Evolutionary conservation across 2,888 invertebrate species (phyloP).

Genomic region (Ormyrus rosae): DNA sequence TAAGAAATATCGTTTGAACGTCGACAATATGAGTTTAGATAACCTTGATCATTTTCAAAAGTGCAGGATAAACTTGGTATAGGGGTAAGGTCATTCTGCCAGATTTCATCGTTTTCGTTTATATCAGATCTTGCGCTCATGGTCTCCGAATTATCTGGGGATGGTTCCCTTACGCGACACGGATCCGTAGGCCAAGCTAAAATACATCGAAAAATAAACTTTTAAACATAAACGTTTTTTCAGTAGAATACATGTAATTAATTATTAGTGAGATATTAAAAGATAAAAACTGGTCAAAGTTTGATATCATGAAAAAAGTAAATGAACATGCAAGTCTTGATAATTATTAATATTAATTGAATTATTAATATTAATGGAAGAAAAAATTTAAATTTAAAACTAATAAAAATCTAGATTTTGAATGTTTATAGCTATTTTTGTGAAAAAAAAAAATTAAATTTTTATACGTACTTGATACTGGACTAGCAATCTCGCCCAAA

Average conservation of each 20-base stretch:
- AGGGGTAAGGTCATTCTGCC: slow-evolving; percentile 50
- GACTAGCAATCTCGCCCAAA: slow-evolving; percentile 70
- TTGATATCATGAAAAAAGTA: too few relatives aligned
- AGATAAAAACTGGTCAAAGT: too few relatives aligned
- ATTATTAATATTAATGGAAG: too few relatives aligned
- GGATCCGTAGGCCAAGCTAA: slow-evolving; percentile 45
- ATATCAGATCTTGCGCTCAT: slow-evolving; percentile 71
- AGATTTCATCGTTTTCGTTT: slow-evolving; percentile 63
- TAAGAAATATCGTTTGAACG: slow-evolving; percentile 22
- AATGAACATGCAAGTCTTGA: too few relatives aligned
- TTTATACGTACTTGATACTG: slow-evolving; percentile 59
- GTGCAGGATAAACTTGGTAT: slow-evolving; percentile 10
- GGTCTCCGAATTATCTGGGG: slow-evolving; percentile 71
- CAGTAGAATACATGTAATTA: too few relatives aligned
- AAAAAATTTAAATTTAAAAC: neutral
- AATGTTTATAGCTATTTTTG: neutral
- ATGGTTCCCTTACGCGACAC: slow-evolving; percentile 53
- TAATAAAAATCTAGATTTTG: neutral
- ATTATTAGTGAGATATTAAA: too few relatives aligned
- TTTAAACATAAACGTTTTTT: too few relatives aligned
- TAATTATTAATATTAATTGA: too few relatives aligned
- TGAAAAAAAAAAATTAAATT: neutral
- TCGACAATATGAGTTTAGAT: neutral
- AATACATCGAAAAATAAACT: too few relatives aligned
- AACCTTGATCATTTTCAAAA: slow-evolving; percentile 41